Conservation (phyloP, 2,113 vertebrate genomes). For the Cichladusa arquata region DNA sequence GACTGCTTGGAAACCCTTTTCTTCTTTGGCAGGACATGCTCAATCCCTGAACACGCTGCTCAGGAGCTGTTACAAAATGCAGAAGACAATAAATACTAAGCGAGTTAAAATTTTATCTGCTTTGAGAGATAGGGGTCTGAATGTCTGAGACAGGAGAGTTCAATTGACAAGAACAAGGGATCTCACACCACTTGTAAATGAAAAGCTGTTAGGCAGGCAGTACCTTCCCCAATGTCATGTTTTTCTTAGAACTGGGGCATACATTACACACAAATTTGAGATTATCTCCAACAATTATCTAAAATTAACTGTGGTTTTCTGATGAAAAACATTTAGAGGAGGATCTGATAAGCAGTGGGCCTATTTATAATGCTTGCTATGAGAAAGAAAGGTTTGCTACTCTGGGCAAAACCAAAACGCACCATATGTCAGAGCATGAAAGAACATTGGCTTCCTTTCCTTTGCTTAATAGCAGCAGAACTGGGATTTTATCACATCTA, state of each 20-base stretch:
- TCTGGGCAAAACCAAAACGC: neutral
- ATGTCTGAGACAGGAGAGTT: neutral
- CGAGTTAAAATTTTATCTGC: slow-evolving; percentile 27
- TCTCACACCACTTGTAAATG: neutral
- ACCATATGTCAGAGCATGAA: neutral
- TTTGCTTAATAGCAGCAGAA: slow-evolving; percentile 6
- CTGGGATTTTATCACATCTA: neutral
- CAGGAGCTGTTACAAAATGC: neutral
- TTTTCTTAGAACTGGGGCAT: slow-evolving; percentile 74
- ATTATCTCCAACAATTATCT: slow-evolving; percentile 79
- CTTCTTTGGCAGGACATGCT: slow-evolving; percentile 9
- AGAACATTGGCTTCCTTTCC: neutral
- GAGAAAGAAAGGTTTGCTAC: neutral
- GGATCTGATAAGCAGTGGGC: slow-evolving; percentile 73
- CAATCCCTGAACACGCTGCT: neutral
- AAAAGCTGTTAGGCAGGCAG: slow-evolving; percentile 27
- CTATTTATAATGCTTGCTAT: slow-evolving; percentile 71
- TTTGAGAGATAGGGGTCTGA: slow-evolving; percentile 33
- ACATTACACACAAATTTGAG: slow-evolving; percentile 73
- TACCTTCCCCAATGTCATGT: slow-evolving; percentile 59
- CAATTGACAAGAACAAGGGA: slow-evolving; percentile 8
- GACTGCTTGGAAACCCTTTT: neutral
- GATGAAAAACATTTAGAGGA: slow-evolving; percentile 78
- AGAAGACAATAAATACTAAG: neutral
- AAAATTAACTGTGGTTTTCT: slow-evolving; percentile 82